Evolutionary conservation across 1,140 invertebrate genomes (phyloP).

Genomic region (Conus betulinus): DNA sequence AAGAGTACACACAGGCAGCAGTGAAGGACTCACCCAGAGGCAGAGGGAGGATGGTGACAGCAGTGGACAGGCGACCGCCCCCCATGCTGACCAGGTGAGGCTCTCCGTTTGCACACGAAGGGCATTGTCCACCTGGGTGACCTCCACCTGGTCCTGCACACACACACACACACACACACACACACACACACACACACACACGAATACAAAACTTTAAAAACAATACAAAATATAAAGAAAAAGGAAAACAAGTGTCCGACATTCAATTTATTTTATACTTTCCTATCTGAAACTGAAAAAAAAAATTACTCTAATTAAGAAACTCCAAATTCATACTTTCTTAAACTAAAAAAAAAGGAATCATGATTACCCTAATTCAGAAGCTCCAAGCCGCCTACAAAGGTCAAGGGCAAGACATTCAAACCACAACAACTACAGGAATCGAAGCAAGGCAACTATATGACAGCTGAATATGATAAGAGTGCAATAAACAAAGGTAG

Average conservation of each 20-base stretch:
- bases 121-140: constrained; percentile 79
- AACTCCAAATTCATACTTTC: too few relatives aligned
- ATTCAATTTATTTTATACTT: not conserved
- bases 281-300: not conserved
- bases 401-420: too few relatives aligned
- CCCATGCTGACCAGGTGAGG: constrained; percentile 93
- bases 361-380: too few relatives aligned
- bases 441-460: too few relatives aligned
- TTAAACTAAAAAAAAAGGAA: too few relatives aligned
- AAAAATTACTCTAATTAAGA: too few relatives aligned
- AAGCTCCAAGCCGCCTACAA: too few relatives aligned
- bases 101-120: constrained; percentile 88
- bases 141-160: constrained; percentile 65
- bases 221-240: not conserved
- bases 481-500: too few relatives aligned
- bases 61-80: constrained; percentile 89
- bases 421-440: too few relatives aligned
- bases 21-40: constrained; percentile 81
- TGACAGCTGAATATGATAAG: too few relatives aligned
- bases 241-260: not conserved
- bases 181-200: not conserved
- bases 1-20: not conserved
- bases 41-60: constrained; percentile 89
- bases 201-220: not conserved
- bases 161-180: constrained; percentile 5